A percentile compares a stretch with the other conserved stretches of the same genome.
These are phyloP conservation scores for Yasuhikotakia modesta DNA, from an alignment of 2,797 vertebrate genomes.

Conservation along the genomic window DNA sequence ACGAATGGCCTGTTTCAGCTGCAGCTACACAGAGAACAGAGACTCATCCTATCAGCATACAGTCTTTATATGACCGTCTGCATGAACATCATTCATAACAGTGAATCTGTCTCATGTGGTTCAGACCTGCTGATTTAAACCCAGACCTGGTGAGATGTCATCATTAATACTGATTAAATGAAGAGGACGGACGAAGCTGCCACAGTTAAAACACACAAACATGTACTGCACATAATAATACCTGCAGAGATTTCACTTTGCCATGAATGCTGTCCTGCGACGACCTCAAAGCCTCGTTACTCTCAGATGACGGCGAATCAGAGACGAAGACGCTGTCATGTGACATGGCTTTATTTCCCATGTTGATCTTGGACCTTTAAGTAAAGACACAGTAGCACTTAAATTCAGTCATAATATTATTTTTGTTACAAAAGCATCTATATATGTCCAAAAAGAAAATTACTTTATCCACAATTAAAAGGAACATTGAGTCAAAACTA, in stretches of 20 bases:
- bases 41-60: too few relatives aligned
- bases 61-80: too few relatives aligned
- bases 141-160: conserved; percentile 23
- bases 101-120: conserved; percentile 33
- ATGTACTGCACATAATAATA: conserved; percentile 58
- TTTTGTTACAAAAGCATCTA: too few relatives aligned
- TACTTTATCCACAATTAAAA: background rate
- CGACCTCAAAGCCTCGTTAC: conserved; percentile 63
- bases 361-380: conserved; percentile 79
- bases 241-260: conserved; percentile 86
- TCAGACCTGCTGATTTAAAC: conserved; percentile 54
- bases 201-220: background rate
- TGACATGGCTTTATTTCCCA: conserved; percentile 86
- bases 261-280: conserved; percentile 81
- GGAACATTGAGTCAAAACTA: background rate
- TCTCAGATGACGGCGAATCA: conserved; percentile 73
- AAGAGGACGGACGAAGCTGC: background rate
- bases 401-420: background rate
- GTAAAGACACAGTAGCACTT: conserved; percentile 45
- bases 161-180: conserved; percentile 46
- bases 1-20: conserved; percentile 79
- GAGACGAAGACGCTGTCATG: conserved; percentile 88
- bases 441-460: too few relatives aligned
- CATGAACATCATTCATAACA: conserved; percentile 21
- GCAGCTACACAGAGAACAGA: conserved; percentile 62